Evolutionary conservation across 2,113 vertebrate genomes (phyloP).

Genomic region (Trochalopteron elliotii): DNA sequence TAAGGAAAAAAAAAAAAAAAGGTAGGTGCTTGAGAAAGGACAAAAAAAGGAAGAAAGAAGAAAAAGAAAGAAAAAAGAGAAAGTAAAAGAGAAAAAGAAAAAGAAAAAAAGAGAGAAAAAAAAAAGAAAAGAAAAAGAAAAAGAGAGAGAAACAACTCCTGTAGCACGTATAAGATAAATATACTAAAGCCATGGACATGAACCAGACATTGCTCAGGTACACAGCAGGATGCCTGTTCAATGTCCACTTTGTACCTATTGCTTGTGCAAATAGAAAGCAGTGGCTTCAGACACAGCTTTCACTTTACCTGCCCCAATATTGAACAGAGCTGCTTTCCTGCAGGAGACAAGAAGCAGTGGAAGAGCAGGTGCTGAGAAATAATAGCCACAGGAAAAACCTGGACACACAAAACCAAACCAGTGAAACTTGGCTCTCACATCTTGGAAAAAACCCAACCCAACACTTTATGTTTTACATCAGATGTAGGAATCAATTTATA

Average conservation of each 20-base stretch:
- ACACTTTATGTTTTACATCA: background rate
- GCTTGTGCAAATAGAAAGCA: constrained; percentile 59
- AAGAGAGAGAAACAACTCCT: background rate
- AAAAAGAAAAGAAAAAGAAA: no score
- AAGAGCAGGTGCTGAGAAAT: constrained; percentile 67
- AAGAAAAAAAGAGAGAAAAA: rapidly evolving
- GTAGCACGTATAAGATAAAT: constrained; percentile 58
- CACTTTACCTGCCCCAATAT: constrained; percentile 67
- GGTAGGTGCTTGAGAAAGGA: no score
- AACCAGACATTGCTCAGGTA: constrained; percentile 70
- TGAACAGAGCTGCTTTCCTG: constrained; percentile 64
- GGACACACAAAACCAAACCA: background rate
- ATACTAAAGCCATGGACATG: constrained; percentile 38
- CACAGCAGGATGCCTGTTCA: constrained; percentile 68
- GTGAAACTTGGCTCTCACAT: constrained; percentile 13
- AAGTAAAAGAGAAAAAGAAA: rapidly evolving
- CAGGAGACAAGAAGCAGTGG: constrained; percentile 70
- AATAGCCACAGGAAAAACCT: constrained; percentile 51
- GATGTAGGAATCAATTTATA: background rate
- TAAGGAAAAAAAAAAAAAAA: rapidly evolving
- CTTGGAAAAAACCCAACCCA: background rate
- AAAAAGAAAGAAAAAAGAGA: rapidly evolving
- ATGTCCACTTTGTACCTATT: constrained; percentile 60
- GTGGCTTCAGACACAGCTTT: constrained; percentile 40
- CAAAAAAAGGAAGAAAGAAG: rapidly evolving